Conservation (phyloP, 2,888 invertebrate species). For the Lamellibrachia satsuma region DNA sequence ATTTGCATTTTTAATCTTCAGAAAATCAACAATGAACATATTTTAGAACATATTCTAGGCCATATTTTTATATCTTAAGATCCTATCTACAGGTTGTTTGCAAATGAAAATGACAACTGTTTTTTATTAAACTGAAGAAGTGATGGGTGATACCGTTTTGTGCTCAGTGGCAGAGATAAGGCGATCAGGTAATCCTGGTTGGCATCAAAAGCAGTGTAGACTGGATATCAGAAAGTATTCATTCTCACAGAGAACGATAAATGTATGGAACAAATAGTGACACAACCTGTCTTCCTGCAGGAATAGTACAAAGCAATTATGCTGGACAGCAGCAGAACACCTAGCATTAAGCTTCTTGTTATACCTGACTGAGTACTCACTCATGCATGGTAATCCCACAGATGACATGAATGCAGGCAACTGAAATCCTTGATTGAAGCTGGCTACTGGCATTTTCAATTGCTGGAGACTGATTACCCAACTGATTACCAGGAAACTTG, state of each 20-base stretch:
- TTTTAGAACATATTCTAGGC: too few relatives aligned
- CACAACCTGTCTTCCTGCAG: neutral
- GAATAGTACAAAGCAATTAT: neutral
- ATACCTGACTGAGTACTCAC: neutral
- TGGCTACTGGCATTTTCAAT: neutral
- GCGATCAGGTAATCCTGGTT: too few relatives aligned
- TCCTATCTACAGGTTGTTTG: too few relatives aligned
- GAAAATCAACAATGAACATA: too few relatives aligned
- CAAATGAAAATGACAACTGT: too few relatives aligned
- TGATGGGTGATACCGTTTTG: too few relatives aligned
- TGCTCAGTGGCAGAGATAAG: too few relatives aligned
- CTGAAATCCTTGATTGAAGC: neutral
- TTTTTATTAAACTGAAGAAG: too few relatives aligned
- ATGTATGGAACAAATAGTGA: neutral
- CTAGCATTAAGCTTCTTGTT: constrained; percentile 4
- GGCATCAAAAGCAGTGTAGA: too few relatives aligned
- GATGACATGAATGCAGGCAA: neutral
- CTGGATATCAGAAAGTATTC: too few relatives aligned
- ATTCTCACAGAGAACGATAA: neutral
- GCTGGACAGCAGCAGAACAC: neutral
- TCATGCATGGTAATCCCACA: neutral
- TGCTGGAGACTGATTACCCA: neutral
- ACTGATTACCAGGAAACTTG: neutral
- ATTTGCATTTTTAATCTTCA: too few relatives aligned
- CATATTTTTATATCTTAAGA: too few relatives aligned